Percentiles rank a stretch among this genome's conserved stretches.
Evolutionary conservation across 1,140 invertebrate genomes (phyloP).

Genomic region (Camponotus floridanus): DNA sequence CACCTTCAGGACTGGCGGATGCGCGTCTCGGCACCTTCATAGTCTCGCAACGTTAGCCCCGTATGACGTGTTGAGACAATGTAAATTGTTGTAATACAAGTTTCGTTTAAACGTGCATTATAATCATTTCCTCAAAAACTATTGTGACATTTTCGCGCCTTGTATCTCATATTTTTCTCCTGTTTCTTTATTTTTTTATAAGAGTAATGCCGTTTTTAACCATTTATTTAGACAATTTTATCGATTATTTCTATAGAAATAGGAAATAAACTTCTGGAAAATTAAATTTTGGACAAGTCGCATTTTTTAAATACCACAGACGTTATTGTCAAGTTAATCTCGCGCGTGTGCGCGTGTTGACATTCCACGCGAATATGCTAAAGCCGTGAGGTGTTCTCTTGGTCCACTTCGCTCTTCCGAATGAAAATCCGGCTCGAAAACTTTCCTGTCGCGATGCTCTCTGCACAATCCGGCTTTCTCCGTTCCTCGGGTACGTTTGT

Average conservation of each 20-base stretch:
- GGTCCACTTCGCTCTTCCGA: constrained; percentile 42
- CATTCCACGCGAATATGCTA: constrained; percentile 46
- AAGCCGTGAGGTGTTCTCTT: constrained; percentile 36
- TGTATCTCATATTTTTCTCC: neutral
- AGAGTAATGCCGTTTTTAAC: neutral
- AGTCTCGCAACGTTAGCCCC: constrained; percentile 9
- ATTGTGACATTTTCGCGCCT: neutral
- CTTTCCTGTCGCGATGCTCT: constrained; percentile 47
- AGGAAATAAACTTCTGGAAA: neutral
- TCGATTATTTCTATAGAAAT: neutral
- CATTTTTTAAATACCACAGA: neutral
- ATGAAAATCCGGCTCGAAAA: constrained; percentile 59
- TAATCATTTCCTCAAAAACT: neutral
- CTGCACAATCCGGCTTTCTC: constrained; percentile 58
- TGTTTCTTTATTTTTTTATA: neutral
- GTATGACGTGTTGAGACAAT: constrained; percentile 1
- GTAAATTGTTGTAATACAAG: neutral
- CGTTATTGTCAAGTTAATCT: constrained; percentile 22
- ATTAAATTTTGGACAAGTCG: constrained; percentile 3
- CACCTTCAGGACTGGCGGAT: constrained; percentile 29
- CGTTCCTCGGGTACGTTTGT: constrained; percentile 47
- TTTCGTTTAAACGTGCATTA: neutral
- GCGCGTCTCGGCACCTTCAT: constrained; percentile 33
- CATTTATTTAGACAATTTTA: neutral
- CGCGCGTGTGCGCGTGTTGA: constrained; percentile 22